These are phyloP conservation scores for Alviniconcha strummeri DNA, from an alignment of 2,888 invertebrate species.

Conservation along the genomic window DNA sequence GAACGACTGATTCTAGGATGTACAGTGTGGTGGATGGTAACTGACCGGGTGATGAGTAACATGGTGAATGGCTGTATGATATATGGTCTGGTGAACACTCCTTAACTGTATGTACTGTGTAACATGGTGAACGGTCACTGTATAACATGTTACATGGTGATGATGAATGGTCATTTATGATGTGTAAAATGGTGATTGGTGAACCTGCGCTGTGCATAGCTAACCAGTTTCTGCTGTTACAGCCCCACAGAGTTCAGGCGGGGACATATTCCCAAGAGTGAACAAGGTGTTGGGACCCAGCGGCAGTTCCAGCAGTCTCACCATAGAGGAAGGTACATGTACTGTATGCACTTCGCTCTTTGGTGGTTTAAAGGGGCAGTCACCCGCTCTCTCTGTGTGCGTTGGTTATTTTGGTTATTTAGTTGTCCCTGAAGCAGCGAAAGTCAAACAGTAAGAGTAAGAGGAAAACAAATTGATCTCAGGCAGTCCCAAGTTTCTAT, in stretches of 20 bases:
- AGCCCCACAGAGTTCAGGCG: conserved; percentile 7
- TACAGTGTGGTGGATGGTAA: neutral
- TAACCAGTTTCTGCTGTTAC: neutral
- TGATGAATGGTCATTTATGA: neutral
- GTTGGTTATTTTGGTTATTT: too few relatives aligned
- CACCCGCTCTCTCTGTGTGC: too few relatives aligned
- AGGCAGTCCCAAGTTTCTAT: neutral
- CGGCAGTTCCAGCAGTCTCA: conserved; percentile 35
- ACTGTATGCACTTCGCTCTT: neutral
- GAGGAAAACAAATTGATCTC: neutral
- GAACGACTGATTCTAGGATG: neutral
- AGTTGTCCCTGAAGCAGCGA: too few relatives aligned
- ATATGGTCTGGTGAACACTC: neutral
- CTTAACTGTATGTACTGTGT: neutral
- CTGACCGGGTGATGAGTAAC: neutral
- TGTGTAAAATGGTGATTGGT: neutral
- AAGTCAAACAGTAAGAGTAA: too few relatives aligned
- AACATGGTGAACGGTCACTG: neutral
- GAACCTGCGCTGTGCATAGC: neutral
- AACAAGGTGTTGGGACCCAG: neutral
- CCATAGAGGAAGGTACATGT: conserved; percentile 39
- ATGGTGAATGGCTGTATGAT: neutral
- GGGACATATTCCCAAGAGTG: conserved; percentile 14
- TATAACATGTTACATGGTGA: neutral
- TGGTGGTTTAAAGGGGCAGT: too few relatives aligned